Conservation (phyloP, 2,888 invertebrate species). For the Leptinotarsa tumamoca region DNA sequence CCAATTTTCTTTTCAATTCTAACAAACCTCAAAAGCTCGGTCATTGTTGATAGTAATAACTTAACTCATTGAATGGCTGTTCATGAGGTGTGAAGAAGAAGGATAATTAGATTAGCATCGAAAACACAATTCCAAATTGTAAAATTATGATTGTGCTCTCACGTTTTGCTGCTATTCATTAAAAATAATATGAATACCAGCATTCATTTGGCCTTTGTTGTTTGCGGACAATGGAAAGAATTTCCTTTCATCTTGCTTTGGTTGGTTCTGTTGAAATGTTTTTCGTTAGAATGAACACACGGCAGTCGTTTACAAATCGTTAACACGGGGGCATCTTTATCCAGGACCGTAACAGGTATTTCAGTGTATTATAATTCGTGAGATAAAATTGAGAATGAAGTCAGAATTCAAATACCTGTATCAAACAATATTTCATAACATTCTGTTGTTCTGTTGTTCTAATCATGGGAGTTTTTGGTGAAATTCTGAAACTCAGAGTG, state of each 20-base stretch:
- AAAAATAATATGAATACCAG: slow-evolving; percentile 41
- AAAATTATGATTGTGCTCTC: slow-evolving; percentile 38
- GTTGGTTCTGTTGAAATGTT: slow-evolving; percentile 25
- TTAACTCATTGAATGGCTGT: slow-evolving; percentile 19
- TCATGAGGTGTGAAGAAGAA: slow-evolving; percentile 33
- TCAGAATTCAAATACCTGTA: no score
- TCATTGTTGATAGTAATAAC: slow-evolving; percentile 18
- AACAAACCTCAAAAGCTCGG: slow-evolving; percentile 24
- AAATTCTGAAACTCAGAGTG: no score
- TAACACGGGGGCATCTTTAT: neutral
- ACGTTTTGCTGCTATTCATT: slow-evolving; percentile 36
- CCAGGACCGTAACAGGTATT: slow-evolving; percentile 1
- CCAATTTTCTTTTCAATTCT: neutral
- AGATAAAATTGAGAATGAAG: no score
- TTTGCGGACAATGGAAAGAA: slow-evolving; percentile 33
- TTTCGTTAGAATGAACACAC: slow-evolving; percentile 10
- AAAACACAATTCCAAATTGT: slow-evolving; percentile 40
- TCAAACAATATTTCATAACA: no score
- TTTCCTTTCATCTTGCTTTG: slow-evolving; percentile 31
- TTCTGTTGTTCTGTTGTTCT: no score
- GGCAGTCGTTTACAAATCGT: slow-evolving; percentile 4
- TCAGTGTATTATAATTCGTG: neutral
- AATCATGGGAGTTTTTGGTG: no score
- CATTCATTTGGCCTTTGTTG: slow-evolving; percentile 39
- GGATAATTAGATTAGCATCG: slow-evolving; percentile 41